Evolutionary conservation across 1,140 invertebrate species (phyloP), one percentile per base, ranked within the genome.

Genomic region (Alviniconcha marisindica): DNA sequence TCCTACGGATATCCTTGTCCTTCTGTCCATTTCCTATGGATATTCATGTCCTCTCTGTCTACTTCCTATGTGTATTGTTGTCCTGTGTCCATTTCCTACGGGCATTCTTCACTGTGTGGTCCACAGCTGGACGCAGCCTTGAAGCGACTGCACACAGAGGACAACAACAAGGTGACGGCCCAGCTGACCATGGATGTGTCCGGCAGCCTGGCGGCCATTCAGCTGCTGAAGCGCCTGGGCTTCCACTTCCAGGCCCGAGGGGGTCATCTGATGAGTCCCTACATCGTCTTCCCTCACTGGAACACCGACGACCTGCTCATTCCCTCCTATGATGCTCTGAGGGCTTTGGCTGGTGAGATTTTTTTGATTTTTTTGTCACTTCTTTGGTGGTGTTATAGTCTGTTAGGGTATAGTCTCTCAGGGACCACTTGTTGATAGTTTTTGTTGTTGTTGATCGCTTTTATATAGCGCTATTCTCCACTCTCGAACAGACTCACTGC

Each of bases 251-350:
- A 92, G 81, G 88, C 90, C n/a, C 87, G 87, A 69, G 90, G 89
- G 10, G 51, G 84, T 38, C 69, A 81, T 4, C 79, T 90, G 33
- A 77, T 83, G 3, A 73, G 86, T n/a, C 91, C 89, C 2, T 92
- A 91, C 86, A 86, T 92, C 12, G 81, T 92, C n/a, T 92, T 89
- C 81, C 92, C 92, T 24, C 91, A 92, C 87, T 91, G 91, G 91
- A 90, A 92, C 76, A 87, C 80, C 60, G 91, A 91, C 76, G 88
- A 91, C 36, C 71, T 92, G 18, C 87, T 92, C 0, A 87, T 92
- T n/a, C 91, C 92, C 18, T 77, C 90, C 44, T 92, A 90, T 83
- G 90, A 92, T 82, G 87, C 90, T 5, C 76, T 92, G 0, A 87
- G 87, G 56, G 88, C 91, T 44, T 40, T 90, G 14, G 60, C 84